Base-by-base conservation (phyloP, 2,888 invertebrate species). In the Scaptodrosophila latifasciaeformis region DNA sequence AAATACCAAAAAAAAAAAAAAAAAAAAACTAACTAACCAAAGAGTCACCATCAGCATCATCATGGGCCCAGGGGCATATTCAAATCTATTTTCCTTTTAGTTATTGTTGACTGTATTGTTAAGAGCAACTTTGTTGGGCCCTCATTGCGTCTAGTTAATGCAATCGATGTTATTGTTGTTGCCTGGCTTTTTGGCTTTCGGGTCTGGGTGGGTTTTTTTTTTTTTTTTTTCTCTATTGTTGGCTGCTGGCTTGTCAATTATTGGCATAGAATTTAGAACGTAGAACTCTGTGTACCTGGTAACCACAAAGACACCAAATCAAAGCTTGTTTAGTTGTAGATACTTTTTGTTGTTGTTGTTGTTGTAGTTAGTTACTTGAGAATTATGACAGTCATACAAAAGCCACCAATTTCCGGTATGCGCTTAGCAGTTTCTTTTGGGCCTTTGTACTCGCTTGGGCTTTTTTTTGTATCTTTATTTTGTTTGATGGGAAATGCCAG, bases 261-360 rank as follows among this genome's bases (percentile, higher is more conserved):
- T 78, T 75, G 70, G 59, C 62, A 61, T 49, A 68, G 65, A 82
- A 82, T 82, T 77, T 71, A 66, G 82, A 80, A 77, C 74, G 74
- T 70, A n/a, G n/a, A n/a, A n/a, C n/a, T 57, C 58, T 65, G 55
- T 50, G 51, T 46, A 44, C 59, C 59, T 59, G 52, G 54, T 53
- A 65, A 72, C 72, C 72, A 68, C 72, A 72, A 71, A 55, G 62
- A 53, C 69, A 35, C 77, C 74, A 72, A 70, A 69, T 76, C 70
- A 71, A 65, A 65, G 52, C 49, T 18, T 2, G 27, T 15, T 30
- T 24, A n/a, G 59, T 39, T 52, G 37, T 35, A 30, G 13, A n/a
- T 18, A 13, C 15, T n/a, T 37, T 42, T 31, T 18, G 37, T 21
- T 37, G 9, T 57, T 39, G 21, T 55, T 47, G 47, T 52, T 45